Conservation (phyloP, 2,113 vertebrate species). For the Phocoena sinus region DNA sequence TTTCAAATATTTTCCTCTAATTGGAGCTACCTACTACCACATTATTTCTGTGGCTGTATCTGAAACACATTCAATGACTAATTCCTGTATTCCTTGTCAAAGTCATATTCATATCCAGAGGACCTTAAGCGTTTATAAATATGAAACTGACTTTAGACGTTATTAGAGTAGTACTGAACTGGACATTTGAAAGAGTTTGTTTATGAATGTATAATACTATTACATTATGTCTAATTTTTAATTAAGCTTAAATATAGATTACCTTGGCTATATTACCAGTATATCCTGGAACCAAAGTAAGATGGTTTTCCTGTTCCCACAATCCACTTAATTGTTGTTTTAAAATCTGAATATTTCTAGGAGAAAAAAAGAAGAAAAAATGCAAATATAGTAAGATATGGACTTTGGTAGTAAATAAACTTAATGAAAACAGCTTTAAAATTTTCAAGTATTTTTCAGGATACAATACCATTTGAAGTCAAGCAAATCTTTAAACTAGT, state of each 20-base stretch:
- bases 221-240: constrained; percentile 25
- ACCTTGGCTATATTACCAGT: constrained; percentile 91
- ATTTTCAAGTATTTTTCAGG: neutral
- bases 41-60: neutral
- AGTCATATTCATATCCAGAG: neutral
- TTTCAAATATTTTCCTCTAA: constrained; percentile 26
- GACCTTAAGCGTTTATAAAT: neutral
- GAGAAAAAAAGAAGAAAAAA: constrained; percentile 59
- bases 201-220: neutral
- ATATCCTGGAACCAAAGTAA: constrained; percentile 87
- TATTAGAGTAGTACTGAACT: neutral
- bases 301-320: constrained; percentile 85
- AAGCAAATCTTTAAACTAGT: constrained; percentile 17
- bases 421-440: constrained; percentile 6
- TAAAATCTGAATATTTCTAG: constrained; percentile 89
- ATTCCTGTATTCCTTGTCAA: neutral
- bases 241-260: constrained; percentile 62
- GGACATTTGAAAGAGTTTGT: neutral
- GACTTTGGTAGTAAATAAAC: neutral
- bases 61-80: constrained; percentile 4
- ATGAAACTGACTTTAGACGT: neutral
- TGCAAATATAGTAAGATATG: constrained; percentile 1
- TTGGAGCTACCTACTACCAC: neutral
- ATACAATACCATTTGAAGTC: constrained; percentile 39
- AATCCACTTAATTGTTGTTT: constrained; percentile 88